phyloP scores from a whole-genome alignment of 30 jellyfish, hydroid and myxozoan genomes.

The Aurelia aurita complex sp. Pacific region DNA sequence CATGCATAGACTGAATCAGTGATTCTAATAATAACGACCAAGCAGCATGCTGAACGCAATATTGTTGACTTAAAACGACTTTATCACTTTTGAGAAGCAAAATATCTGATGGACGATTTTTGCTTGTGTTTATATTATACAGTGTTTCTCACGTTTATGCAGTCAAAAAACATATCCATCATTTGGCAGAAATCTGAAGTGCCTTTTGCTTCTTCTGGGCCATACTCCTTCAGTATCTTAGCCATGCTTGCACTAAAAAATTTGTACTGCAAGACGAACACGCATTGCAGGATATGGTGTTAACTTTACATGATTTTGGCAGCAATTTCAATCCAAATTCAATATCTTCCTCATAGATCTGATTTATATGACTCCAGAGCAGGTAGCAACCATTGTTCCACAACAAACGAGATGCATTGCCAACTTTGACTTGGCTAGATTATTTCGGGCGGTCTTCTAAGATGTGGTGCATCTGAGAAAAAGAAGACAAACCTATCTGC shows the following conservation, averaged over 20 bases:
- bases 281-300: constrained; percentile 54
- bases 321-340: constrained; percentile 41
- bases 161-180: constrained; percentile 66
- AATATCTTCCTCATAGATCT: constrained; percentile 38
- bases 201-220: constrained; percentile 32
- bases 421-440: constrained; percentile 22
- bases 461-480: constrained; percentile 64
- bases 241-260: constrained; percentile 52
- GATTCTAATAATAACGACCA: too few relatives aligned
- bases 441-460: constrained; percentile 50
- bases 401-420: constrained; percentile 11
- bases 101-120: constrained; percentile 5
- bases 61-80: too few relatives aligned
- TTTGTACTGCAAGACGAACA: constrained; percentile 57
- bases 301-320: constrained; percentile 42
- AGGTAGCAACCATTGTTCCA: constrained; percentile 58
- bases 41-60: too few relatives aligned
- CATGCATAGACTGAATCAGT: too few relatives aligned
- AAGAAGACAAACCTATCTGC: constrained; percentile 31
- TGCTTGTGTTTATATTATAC: not conserved
- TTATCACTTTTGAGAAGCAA: too few relatives aligned
- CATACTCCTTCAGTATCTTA: constrained; percentile 17
- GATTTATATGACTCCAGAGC: constrained; percentile 44
- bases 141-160: constrained; percentile 45
- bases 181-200: constrained; percentile 51